Evolutionary conservation across 2,113 vertebrate genomes (phyloP), one percentile per base, ranked within the genome.

Genomic region (Canis aureus): DNA sequence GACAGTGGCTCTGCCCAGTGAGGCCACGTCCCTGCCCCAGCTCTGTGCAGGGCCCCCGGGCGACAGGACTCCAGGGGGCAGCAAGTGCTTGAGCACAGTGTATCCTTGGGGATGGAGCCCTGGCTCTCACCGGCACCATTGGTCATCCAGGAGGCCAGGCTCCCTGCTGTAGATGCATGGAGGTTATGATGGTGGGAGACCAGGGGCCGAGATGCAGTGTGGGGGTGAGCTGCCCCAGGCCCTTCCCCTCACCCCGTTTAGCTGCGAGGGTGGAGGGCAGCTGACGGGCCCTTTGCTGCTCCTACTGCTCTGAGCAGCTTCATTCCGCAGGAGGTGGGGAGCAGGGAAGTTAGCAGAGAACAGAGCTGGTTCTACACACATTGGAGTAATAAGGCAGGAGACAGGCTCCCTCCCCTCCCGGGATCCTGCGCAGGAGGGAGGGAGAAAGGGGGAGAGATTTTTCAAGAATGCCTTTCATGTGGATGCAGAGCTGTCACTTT

Each of bases 381-480:
- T 57, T 93, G 96, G 92, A 97, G 43, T 73, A 97, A 93, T 92
- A 93, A 95, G 80, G 79, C 69, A 38, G n/a, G 7, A 78, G 78
- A 71, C 64, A 60, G 57, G 71, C 35, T 49, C 79, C 57, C 86
- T 55, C 78, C 74, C 79, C 57, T 92, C 71, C 43, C 1, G 4
- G 25, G 27, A 51, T 27, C 25, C 43, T 7, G 60, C 1, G 6
- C 53, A 60, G 94, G 91, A 38, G n/a, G 32, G 32, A 69, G 60
- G 78, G 89, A 59, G 73, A 43, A 43, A 43, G 89, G 74, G 0
- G 23, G 87, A 64, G 83, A 92, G 87, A 69, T 87, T 97, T 95
- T 74, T 83, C 85, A 92, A 67, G 96, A 97, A 98, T 95, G 97
- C 60, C 95, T 98, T 97, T 97, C 95, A 93, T 98, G 96, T 97